Evolutionary conservation across 2,797 vertebrate genomes (phyloP), one percentile per base, ranked within the genome.

Genomic region (Hydrolagus colliei): DNA sequence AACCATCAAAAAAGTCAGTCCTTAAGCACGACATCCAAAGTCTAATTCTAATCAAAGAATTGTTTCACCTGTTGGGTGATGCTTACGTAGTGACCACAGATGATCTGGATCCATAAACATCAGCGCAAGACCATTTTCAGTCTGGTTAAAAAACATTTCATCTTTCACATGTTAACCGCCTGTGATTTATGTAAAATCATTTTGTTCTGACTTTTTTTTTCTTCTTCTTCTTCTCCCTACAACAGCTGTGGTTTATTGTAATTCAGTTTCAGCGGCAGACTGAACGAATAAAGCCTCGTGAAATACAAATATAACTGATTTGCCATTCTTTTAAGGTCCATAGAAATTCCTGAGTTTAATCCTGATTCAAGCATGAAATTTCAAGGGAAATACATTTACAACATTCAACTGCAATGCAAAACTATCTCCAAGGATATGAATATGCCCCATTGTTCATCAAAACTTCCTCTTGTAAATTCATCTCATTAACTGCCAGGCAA

Each of bases 341-440:
- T 35, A 68, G 32, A 84, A 84, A 84, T 68, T 84, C 63, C 65
- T 71, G 20, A 84, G 79, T 65, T 68, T 71, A 84, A 84, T 84
- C 79, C 79, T 68, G 32, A 27, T 84, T 84, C 79, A 84, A 84
- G 79, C 32, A 18, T 52, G 79, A 84, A 71, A 71, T 84, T 84
- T 84, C 79, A 63, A 84, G 79, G 65, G 65, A 84, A 84, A 84
- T 84, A 84, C 32, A 84, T 84, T 84, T 84, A 63, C 32, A 84
- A 35, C 65, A 71, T 84, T 84, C 65, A 84, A 35, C 79, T 71
- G 79, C 27, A 84, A 41, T 84, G 79, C 65, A 52, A 84, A 84
- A 35, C 65, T 20, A 71, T 71, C 79, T 84, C 79, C 2, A 84
- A 84, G 65, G 79, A 84, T 84, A 84, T 71, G 68, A 84, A 84